phyloP scores from a whole-genome alignment of 2,113 vertebrate genomes.

The Bufo gargarizans region DNA sequence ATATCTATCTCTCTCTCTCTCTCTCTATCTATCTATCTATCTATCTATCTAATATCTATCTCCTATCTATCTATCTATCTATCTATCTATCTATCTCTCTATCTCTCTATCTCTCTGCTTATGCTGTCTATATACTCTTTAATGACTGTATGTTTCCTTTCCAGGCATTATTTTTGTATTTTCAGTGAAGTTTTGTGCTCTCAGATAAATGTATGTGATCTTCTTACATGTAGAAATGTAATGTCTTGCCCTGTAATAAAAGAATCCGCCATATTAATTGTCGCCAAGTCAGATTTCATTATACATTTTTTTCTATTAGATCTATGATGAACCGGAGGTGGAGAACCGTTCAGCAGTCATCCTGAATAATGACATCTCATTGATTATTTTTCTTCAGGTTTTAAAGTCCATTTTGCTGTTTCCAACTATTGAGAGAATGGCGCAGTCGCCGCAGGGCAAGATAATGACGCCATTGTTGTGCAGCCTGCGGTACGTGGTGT shows the following conservation, averaged over 20 bases:
- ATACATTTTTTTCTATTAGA: neutral
- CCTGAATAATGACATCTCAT: neutral
- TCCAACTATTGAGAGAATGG: conserved; percentile 93
- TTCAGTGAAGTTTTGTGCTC: too few species aligned
- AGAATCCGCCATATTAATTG: too few species aligned
- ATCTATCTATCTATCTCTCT: too few species aligned
- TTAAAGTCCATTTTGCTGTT: conserved; percentile 87
- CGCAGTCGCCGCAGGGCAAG: conserved; percentile 84
- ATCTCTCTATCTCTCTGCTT: neutral
- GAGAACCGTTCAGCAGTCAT: neutral
- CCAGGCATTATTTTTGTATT: too few species aligned
- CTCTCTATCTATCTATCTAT: neutral
- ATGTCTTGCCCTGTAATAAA: too few species aligned
- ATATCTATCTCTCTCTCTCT: too few species aligned
- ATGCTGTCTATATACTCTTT: too few species aligned
- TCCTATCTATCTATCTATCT: neutral
- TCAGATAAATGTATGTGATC: too few species aligned
- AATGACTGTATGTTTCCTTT: too few species aligned
- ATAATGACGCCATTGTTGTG: conserved; percentile 87
- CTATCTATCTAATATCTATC: neutral
- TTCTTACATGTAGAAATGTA: too few species aligned
- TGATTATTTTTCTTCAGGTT: conserved; percentile 71
- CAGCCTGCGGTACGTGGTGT: conserved; percentile 82
- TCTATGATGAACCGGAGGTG: neutral
- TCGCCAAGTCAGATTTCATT: neutral